Evolutionary conservation across 2,888 invertebrate genomes (phyloP).

Genomic region (Spicauda simplicius): DNA sequence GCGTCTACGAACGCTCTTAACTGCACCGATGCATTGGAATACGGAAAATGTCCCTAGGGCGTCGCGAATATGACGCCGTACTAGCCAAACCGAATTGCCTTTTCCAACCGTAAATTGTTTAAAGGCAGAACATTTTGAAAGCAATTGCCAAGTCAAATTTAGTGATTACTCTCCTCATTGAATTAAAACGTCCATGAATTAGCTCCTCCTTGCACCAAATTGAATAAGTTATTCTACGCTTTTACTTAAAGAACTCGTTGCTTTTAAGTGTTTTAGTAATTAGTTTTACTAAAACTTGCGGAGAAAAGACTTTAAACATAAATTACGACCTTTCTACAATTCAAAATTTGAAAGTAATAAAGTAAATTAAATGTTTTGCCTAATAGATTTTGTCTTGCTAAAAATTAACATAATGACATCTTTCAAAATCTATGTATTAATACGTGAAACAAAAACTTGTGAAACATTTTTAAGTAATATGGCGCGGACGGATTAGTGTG

Average conservation of each 20-base stretch:
- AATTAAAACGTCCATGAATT: constrained; percentile 38
- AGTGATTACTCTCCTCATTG: constrained; percentile 35
- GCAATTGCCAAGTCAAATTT: constrained; percentile 37
- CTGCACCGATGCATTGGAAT: too few relatives aligned
- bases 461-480: too few relatives aligned
- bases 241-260: constrained; percentile 37
- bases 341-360: constrained; percentile 1
- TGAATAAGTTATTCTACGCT: constrained; percentile 37
- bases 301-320: constrained; percentile 21
- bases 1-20: too few relatives aligned
- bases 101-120: too few relatives aligned
- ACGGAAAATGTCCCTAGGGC: too few relatives aligned
- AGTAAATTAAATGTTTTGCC: neutral
- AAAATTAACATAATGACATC: too few relatives aligned
- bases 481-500: too few relatives aligned
- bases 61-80: too few relatives aligned
- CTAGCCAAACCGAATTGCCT: too few relatives aligned
- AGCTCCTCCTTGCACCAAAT: constrained; percentile 37
- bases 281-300: constrained; percentile 27
- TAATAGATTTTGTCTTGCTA: neutral
- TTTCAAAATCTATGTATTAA: too few relatives aligned
- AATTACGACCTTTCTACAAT: constrained; percentile 20
- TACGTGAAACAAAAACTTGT: too few relatives aligned
- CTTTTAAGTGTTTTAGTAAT: constrained; percentile 36
- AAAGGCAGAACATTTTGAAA: constrained; percentile 31